Evolutionary conservation across 1,140 invertebrate species (phyloP), one percentile per base, ranked within the genome.

Genomic region (Zaprionus nigranus): DNA sequence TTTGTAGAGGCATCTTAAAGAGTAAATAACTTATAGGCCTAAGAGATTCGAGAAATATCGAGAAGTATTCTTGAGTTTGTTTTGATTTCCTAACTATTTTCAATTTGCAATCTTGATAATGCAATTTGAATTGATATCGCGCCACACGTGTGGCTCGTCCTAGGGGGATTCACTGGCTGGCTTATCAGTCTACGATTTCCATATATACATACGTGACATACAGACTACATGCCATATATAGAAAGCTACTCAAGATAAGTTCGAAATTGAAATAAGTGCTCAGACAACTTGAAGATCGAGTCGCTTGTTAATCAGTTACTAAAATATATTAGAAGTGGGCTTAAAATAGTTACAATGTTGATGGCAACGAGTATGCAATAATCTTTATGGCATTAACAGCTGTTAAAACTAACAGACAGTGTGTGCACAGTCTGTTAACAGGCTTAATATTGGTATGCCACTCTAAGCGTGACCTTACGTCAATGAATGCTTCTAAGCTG

Each of bases 161-260:
- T 3, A 30, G 30, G 28, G 30, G 59, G 30, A 63, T 53, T 63
- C 61, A 63, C 61, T n/a, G 17, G 13, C 12, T 7, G 15, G 60
- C 60, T 63, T 63, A 63, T 63, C 46, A 34, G 5, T 2, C 43
- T 2, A 43, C 46, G 17, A 34, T 49, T 62, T 11, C 2, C 28
- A 53, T 20, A 4, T 34, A 34, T 2, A 9, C 30, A 34, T 34
- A 34, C 30, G 30, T 34, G 30, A 34, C 9, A 34, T 34, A 34
- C 30, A 34, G 9, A 11, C 30, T 34, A 30, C 30, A 30, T 30
- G 11, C 2, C 3, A 11, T 20, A 36, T 64, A 53, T 53, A 13
- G 34, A 30, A 30, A 38, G 15, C 15, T 36, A 64, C 80, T 82
- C 22, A 11, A 82, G 69, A 82, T 81, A 81, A 49, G 36, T 51